These are phyloP conservation scores for Pygmarrhopalites habei DNA, from an alignment of 1,140 invertebrate species.

Conservation along the genomic window DNA sequence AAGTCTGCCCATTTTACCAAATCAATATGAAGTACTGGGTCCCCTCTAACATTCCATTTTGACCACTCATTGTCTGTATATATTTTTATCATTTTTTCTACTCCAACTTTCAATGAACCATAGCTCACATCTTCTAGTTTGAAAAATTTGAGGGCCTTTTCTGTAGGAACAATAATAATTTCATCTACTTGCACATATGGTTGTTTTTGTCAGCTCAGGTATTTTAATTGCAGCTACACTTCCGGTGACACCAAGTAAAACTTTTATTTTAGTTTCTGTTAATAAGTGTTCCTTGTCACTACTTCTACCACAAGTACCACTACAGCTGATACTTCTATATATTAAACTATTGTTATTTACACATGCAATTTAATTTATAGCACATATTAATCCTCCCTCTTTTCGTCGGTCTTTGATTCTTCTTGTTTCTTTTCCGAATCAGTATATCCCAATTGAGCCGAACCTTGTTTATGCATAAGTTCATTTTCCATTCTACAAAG, in stretches of 20 bases:
- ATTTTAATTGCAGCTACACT: constrained; percentile 88
- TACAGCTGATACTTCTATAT: too few relatives aligned
- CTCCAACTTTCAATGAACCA: neutral
- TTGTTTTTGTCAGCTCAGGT: constrained; percentile 54
- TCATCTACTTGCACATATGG: constrained; percentile 44
- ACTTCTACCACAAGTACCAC: too few relatives aligned
- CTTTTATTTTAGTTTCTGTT: constrained; percentile 11
- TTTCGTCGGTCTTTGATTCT: too few relatives aligned
- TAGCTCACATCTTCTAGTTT: constrained; percentile 53
- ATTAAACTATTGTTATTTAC: too few relatives aligned
- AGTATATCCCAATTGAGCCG: constrained; percentile 66
- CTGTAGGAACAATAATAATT: constrained; percentile 73
- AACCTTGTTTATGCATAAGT: constrained; percentile 86
- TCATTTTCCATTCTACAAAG: constrained; percentile 93
- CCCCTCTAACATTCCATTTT: constrained; percentile 79
- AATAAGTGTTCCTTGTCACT: too few relatives aligned
- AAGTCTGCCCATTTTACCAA: constrained; percentile 95
- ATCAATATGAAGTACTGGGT: constrained; percentile 95
- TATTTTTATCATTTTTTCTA: constrained; percentile 46
- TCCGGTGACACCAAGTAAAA: constrained; percentile 73
- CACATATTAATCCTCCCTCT: too few relatives aligned
- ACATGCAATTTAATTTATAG: too few relatives aligned
- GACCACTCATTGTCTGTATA: constrained; percentile 84
- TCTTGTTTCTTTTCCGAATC: neutral
- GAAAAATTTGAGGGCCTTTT: constrained; percentile 80